A percentile compares a stretch with the other conserved stretches of the same genome.
Conservation (phyloP, 1,140 invertebrate genomes). For the Pararge aegeria region DNA sequence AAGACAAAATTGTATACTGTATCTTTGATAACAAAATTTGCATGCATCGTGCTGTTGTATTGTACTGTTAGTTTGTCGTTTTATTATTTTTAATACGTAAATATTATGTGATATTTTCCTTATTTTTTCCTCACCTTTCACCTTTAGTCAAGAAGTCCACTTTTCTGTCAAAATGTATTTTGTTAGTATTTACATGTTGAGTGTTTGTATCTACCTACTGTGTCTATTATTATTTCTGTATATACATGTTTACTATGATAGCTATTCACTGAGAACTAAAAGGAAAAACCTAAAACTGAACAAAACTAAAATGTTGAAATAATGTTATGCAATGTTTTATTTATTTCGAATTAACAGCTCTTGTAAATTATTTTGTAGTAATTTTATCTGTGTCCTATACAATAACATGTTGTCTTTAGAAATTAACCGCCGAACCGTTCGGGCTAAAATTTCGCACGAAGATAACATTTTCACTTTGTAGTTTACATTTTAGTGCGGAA, state of each 20-base stretch:
- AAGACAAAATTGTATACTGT: slow-evolving; percentile 13
- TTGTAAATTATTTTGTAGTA: too few species aligned
- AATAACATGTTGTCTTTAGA: too few species aligned
- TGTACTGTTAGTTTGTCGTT: not conserved
- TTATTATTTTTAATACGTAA: slow-evolving; percentile 17
- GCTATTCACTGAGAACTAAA: too few species aligned
- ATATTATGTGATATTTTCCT: slow-evolving; percentile 27
- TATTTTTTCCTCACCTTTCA: slow-evolving; percentile 50
- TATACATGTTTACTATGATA: not conserved
- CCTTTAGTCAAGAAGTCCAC: slow-evolving; percentile 53
- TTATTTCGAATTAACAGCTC: too few species aligned
- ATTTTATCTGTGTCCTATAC: too few species aligned
- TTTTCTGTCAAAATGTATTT: slow-evolving; percentile 60
- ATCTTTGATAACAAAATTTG: slow-evolving; percentile 24
- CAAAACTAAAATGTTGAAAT: too few species aligned
- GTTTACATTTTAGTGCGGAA: too few species aligned
- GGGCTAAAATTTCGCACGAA: too few species aligned
- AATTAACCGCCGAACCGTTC: too few species aligned
- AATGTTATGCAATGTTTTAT: too few species aligned
- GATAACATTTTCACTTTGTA: too few species aligned
- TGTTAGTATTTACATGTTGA: slow-evolving; percentile 45
- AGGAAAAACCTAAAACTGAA: too few species aligned
- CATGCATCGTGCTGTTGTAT: slow-evolving; percentile 53
- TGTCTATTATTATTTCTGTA: slow-evolving; percentile 4
- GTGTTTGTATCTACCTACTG: slow-evolving; percentile 16